Percentiles rank a stretch among this genome's conserved stretches.
Conservation (phyloP, 1,140 invertebrate species). For the Drosophila sturtevanti region DNA sequence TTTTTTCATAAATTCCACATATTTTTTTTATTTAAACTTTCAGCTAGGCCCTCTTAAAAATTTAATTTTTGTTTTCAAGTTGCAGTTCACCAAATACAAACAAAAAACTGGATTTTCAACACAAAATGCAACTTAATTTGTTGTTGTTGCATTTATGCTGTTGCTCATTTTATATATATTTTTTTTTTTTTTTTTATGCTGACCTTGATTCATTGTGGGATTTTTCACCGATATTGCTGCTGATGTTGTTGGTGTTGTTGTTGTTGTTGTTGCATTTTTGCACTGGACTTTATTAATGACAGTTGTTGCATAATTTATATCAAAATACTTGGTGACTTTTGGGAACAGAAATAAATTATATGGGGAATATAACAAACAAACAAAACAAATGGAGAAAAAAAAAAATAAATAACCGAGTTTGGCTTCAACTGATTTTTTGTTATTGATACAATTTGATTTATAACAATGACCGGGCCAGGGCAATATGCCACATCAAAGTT, state of each 20-base stretch:
- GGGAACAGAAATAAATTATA: constrained; percentile 15
- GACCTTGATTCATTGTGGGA: constrained; percentile 78
- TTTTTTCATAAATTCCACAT: not conserved
- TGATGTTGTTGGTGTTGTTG: too few species aligned
- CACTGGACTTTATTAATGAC: constrained; percentile 78
- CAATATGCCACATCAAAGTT: constrained; percentile 60
- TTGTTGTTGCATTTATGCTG: constrained; percentile 69
- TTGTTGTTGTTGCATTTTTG: constrained; percentile 42
- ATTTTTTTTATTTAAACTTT: constrained; percentile 12
- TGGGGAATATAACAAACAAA: constrained; percentile 11
- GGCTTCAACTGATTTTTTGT: not conserved
- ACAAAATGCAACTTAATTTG: constrained; percentile 71
- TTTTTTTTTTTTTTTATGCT: constrained; percentile 59
- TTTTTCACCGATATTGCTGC: constrained; percentile 37
- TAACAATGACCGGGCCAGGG: constrained; percentile 42
- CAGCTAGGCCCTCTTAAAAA: constrained; percentile 5
- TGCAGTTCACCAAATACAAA: constrained; percentile 70
- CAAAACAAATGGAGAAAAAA: not conserved
- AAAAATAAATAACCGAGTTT: not conserved
- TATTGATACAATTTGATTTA: constrained; percentile 1
- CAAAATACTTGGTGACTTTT: not conserved
- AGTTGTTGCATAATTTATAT: constrained; percentile 78
- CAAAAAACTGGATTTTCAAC: constrained; percentile 74
- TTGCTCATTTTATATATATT: constrained; percentile 48
- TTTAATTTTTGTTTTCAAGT: constrained; percentile 48